Conservation (phyloP, 2,113 vertebrate genomes). For the Echinops telfairi region DNA sequence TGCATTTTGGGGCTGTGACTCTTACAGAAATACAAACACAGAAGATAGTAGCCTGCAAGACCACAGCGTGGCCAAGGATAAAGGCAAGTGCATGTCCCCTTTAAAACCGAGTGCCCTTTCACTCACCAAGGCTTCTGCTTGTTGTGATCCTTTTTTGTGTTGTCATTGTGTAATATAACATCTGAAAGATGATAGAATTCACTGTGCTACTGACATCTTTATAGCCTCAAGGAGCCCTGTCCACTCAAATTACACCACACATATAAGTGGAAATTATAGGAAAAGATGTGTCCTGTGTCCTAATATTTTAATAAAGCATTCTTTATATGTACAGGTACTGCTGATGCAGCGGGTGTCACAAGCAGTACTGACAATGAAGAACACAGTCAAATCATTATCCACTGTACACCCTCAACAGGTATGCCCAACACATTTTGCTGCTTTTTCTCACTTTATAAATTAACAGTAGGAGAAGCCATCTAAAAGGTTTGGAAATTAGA, state of each 20-base stretch:
- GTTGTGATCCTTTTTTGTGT: constrained; percentile 20
- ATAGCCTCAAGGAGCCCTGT: neutral
- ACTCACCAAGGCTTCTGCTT: constrained; percentile 21
- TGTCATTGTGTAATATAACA: constrained; percentile 6
- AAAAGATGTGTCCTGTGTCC: neutral
- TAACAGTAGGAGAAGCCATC: too few relatives aligned
- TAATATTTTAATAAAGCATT: neutral
- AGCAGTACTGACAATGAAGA: constrained; percentile 90
- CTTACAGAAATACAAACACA: constrained; percentile 85
- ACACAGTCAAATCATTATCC: constrained; percentile 91
- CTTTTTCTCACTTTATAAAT: neutral
- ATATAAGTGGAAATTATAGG: neutral
- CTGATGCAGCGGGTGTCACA: constrained; percentile 81
- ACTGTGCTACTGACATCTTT: neutral
- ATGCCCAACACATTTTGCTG: neutral
- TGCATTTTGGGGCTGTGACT: constrained; percentile 95
- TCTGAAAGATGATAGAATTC: neutral
- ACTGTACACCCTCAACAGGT: constrained; percentile 97
- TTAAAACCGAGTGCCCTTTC: neutral
- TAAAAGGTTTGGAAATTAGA: neutral
- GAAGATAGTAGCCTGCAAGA: constrained; percentile 88
- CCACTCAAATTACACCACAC: neutral
- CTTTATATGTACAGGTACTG: constrained; percentile 77
- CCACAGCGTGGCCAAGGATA: constrained; percentile 85
- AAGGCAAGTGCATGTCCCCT: constrained; percentile 78